Conservation (phyloP, 2,888 invertebrate species). For the Thysanoteuthis rhombus region DNA sequence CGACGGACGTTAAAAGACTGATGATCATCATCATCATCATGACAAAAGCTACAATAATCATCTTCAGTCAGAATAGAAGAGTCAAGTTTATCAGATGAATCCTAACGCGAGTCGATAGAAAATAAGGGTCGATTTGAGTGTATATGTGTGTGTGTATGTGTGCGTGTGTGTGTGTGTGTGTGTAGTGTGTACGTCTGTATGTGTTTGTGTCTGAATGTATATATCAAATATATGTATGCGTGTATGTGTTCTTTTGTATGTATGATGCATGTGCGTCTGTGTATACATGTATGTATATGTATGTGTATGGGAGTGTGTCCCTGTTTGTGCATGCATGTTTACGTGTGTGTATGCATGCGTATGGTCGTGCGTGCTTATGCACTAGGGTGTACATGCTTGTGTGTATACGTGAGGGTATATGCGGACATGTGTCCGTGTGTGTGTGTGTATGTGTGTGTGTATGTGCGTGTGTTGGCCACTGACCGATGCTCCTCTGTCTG, state of each 20-base stretch:
- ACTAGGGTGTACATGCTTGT: too few relatives aligned
- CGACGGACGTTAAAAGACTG: too few relatives aligned
- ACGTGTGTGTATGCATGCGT: neutral
- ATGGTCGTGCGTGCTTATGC: too few relatives aligned
- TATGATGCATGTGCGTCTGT: neutral
- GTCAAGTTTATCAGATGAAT: neutral
- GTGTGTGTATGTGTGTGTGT: slow-evolving; percentile 16
- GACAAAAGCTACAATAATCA: too few relatives aligned
- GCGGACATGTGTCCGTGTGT: too few relatives aligned
- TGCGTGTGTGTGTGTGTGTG: neutral
- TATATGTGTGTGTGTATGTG: neutral
- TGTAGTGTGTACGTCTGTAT: neutral
- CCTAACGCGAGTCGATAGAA: neutral
- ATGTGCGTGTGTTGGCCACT: neutral
- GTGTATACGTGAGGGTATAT: too few relatives aligned
- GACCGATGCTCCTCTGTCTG: neutral
- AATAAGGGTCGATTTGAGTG: neutral
- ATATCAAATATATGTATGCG: neutral
- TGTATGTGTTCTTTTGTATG: too few relatives aligned
- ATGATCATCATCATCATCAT: too few relatives aligned
- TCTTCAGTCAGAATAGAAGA: too few relatives aligned
- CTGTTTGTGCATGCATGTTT: neutral
- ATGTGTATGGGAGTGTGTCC: too few relatives aligned
- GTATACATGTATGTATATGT: neutral
- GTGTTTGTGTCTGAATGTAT: too few relatives aligned